Evolutionary conservation across 2,888 invertebrate genomes (phyloP).

Genomic region (Uropetala carovei): DNA sequence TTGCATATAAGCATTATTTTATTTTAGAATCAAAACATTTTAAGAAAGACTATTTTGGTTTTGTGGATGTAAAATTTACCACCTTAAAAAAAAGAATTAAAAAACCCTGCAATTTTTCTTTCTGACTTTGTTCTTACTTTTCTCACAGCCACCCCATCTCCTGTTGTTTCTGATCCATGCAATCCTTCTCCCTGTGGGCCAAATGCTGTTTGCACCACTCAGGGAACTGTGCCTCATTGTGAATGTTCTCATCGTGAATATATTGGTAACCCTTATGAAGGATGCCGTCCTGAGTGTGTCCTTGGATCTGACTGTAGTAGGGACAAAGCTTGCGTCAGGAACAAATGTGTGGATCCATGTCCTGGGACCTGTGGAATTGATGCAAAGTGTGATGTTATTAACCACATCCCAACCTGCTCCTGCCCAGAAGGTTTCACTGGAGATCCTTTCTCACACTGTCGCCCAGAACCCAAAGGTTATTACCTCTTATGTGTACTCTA

Average conservation of each 20-base stretch:
- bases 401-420: constrained; percentile 85
- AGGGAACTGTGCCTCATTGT: constrained; percentile 78
- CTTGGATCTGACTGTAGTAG: constrained; percentile 87
- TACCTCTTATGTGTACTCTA: constrained; percentile 67
- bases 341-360: constrained; percentile 89
- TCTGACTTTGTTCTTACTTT: constrained; percentile 67
- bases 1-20: too few relatives aligned
- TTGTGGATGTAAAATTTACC: too few relatives aligned
- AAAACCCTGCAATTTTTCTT: too few relatives aligned
- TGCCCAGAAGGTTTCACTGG: constrained; percentile 80
- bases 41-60: too few relatives aligned
- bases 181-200: constrained; percentile 84
- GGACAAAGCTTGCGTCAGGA: constrained; percentile 84
- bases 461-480: constrained; percentile 73
- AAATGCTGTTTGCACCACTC: constrained; percentile 81
- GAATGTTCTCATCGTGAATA: constrained; percentile 76
- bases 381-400: constrained; percentile 83
- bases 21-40: too few relatives aligned
- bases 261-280: constrained; percentile 72
- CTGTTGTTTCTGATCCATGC: constrained; percentile 77
- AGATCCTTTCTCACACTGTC: constrained; percentile 82
- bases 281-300: constrained; percentile 88
- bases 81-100: too few relatives aligned
- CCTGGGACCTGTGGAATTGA: constrained; percentile 85
- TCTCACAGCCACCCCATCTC: constrained; percentile 74